A percentile compares a stretch with the other conserved stretches of the same genome.
Evolutionary conservation across 2,888 invertebrate genomes (phyloP).

Genomic region (Cryptocephalus moraei): DNA sequence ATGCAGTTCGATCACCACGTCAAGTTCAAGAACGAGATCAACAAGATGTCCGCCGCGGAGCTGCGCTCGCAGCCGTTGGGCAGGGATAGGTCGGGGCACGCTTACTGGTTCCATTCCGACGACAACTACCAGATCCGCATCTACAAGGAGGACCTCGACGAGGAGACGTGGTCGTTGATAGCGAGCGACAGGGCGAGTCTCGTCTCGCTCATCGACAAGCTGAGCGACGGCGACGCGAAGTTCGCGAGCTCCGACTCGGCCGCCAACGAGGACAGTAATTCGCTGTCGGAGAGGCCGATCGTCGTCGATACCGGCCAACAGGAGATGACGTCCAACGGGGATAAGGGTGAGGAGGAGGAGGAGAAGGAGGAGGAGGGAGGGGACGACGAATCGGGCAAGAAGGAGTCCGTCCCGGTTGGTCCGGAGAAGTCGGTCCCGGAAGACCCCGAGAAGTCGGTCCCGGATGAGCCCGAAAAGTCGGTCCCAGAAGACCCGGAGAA

Average conservation of each 20-base stretch:
- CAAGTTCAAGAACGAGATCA: slow-evolving; percentile 84
- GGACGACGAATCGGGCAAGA: slow-evolving; percentile 6
- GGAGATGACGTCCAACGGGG: slow-evolving; percentile 11
- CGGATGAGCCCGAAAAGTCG: slow-evolving; percentile 8
- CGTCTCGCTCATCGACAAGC: slow-evolving; percentile 62
- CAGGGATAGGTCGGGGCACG: slow-evolving; percentile 78
- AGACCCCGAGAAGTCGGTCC: slow-evolving; percentile 2
- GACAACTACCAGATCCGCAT: slow-evolving; percentile 80
- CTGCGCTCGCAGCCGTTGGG: slow-evolving; percentile 85
- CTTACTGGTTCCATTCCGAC: slow-evolving; percentile 92
- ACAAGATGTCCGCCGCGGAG: slow-evolving; percentile 66
- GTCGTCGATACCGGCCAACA: slow-evolving; percentile 46
- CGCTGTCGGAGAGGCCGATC: slow-evolving; percentile 43
- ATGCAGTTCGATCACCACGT: slow-evolving; percentile 89
- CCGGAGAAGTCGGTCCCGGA: not conserved
- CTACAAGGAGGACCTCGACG: slow-evolving; percentile 92
- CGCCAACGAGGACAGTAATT: slow-evolving; percentile 54
- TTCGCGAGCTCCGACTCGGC: slow-evolving; percentile 44
- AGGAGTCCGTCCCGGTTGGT: slow-evolving; percentile 10
- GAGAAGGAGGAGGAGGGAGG: slow-evolving; percentile 10
- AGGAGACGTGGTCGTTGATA: slow-evolving; percentile 89
- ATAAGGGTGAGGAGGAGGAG: slow-evolving; percentile 17
- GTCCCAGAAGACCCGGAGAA: slow-evolving; percentile 2
- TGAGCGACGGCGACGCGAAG: slow-evolving; percentile 62
- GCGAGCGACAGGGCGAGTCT: slow-evolving; percentile 67